These are phyloP conservation scores for Diglossa cyanea DNA, from an alignment of 2,797 vertebrate genomes.

Conservation along the genomic window DNA sequence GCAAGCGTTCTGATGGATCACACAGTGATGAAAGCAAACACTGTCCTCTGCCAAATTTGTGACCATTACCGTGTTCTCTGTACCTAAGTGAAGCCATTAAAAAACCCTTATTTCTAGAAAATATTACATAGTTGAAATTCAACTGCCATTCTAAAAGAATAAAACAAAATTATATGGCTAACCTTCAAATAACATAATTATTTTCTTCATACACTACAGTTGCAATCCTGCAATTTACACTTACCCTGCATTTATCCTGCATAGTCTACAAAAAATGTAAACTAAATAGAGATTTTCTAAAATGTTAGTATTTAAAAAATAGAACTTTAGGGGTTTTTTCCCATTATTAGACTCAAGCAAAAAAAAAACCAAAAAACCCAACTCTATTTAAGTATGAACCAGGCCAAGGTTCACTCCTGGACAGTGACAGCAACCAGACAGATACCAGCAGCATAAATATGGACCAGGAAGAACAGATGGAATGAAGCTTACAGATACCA, in stretches of 20 bases:
- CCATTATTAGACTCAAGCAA: background rate
- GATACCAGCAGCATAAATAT: background rate
- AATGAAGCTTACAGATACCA: background rate
- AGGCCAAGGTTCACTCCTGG: background rate
- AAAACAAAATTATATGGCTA: background rate
- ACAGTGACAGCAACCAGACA: background rate
- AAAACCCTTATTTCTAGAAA: background rate
- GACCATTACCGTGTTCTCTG: background rate
- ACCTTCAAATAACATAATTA: background rate
- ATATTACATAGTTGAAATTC: background rate
- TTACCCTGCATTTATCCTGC: background rate
- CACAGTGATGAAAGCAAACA: constrained; percentile 14
- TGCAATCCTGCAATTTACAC: background rate
- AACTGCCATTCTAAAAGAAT: background rate
- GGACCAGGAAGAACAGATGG: constrained; percentile 11
- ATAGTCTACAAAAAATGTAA: background rate
- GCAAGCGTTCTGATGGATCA: constrained; percentile 18
- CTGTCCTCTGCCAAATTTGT: background rate
- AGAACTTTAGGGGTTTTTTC: background rate
- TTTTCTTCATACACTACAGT: background rate
- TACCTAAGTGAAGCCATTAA: background rate
- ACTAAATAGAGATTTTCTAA: background rate
- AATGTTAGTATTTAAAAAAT: background rate
- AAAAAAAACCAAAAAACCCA: background rate
- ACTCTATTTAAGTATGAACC: background rate